phyloP scores from a whole-genome alignment of 1,140 invertebrate species.

The Agrypnia vestita region DNA sequence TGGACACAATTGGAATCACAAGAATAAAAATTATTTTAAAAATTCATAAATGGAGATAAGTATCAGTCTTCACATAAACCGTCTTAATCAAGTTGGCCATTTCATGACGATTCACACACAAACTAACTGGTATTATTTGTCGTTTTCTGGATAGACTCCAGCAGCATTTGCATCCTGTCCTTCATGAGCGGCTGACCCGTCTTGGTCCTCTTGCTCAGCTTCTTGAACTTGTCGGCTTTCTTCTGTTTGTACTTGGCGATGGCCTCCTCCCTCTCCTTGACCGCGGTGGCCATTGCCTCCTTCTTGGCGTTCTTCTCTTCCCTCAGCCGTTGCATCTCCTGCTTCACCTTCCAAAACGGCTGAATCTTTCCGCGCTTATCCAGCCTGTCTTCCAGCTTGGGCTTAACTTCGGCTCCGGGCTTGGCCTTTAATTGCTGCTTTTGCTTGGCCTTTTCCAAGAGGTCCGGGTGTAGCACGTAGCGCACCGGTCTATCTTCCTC shows the following conservation, averaged over 20 bases:
- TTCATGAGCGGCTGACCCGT: slow-evolving; percentile 87
- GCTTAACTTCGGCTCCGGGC: slow-evolving; percentile 14
- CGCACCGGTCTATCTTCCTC: slow-evolving; percentile 62
- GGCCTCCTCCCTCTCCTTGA: slow-evolving; percentile 76
- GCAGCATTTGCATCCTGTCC: slow-evolving; percentile 79
- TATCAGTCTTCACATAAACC: neutral
- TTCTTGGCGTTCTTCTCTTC: slow-evolving; percentile 74
- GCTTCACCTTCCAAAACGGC: slow-evolving; percentile 73
- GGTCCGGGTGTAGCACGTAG: slow-evolving; percentile 70
- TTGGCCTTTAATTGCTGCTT: slow-evolving; percentile 41
- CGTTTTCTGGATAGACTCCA: slow-evolving; percentile 76
- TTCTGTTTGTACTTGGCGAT: slow-evolving; percentile 78
- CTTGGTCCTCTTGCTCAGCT: slow-evolving; percentile 80
- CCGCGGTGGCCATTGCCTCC: slow-evolving; percentile 69
- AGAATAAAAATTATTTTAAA: no score
- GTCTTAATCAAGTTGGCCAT: neutral
- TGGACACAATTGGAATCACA: no score
- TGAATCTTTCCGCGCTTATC: slow-evolving; percentile 59
- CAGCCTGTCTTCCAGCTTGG: slow-evolving; percentile 21
- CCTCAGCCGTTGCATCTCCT: slow-evolving; percentile 73
- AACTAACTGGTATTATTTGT: neutral
- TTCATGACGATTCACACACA: neutral
- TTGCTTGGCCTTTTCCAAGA: slow-evolving; percentile 62
- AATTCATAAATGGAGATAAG: no score
- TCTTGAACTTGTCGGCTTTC: slow-evolving; percentile 78